Base-by-base conservation (phyloP, 2,888 invertebrate genomes). In the Trachelus troglodyta region DNA sequence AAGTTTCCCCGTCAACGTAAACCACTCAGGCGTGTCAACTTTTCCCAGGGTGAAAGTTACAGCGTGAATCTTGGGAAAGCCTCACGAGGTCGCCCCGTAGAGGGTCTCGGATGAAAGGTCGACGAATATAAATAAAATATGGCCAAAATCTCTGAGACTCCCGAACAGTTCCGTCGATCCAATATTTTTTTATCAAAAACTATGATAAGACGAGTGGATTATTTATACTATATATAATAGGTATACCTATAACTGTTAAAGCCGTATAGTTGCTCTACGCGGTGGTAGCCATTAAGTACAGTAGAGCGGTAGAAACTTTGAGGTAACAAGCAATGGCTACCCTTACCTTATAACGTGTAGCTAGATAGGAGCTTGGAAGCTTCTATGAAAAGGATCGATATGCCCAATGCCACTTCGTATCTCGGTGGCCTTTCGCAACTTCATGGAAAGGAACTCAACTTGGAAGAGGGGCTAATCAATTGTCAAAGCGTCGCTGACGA, bases 11-110 rank as follows among this genome's bases (percentile, higher is more conserved):
- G 74, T 77, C 77, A 69, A 69, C 77, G 74, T 74, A 77, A 77
- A 77, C 74, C 77, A 77, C 77, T 77, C 77, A 74, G 69, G 74
- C 74, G 35, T 77, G 77, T 77, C 77, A 77, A 77, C 77, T 77
- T 77, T 77, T 34, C 69, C 30, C 69, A 69, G 34, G 74, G 34
- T 69, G 34, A 40, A 69, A 75, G 37, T 74, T 77, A 74, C 56
- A 56, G 15, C 56, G 23, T 74, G 73, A 74, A 74, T 77, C 77
- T 77, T 34, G 73, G 4, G 31, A 37, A 77, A 68, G 31, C n/a
- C 35, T 68, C 35, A 68, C 37, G 69, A 69, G 6, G 56, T 56
- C 6, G 23, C 56, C 23, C 23, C 56, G 56, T 56, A 23, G 56
- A 2, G 23, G 9, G 9, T 56, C 23, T 23, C 23, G 56, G 56